Evolutionary conservation across 2,888 invertebrate genomes (phyloP).

Genomic region (Drosophila limbata): DNA sequence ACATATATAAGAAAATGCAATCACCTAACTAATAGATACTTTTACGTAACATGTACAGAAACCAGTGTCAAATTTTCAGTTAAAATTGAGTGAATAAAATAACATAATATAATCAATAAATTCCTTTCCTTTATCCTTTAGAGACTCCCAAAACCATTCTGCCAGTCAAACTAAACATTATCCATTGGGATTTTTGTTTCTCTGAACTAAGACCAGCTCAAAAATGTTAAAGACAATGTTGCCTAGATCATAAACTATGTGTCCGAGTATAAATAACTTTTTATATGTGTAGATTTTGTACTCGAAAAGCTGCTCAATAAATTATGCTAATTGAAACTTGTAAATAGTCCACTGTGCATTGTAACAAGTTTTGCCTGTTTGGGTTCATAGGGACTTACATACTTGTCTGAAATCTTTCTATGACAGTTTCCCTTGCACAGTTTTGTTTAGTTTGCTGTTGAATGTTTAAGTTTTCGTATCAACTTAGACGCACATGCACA

Average conservation of each 20-base stretch:
- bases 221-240: constrained; percentile 1
- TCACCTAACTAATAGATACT: not conserved
- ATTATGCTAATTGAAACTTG: constrained; percentile 12
- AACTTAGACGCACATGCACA: constrained; percentile 69
- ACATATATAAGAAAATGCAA: not conserved
- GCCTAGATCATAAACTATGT: not conserved
- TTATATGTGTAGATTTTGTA: constrained; percentile 1
- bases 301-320: not conserved
- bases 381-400: constrained; percentile 65
- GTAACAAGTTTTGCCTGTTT: constrained; percentile 59
- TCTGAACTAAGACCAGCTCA: not conserved
- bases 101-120: not conserved
- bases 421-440: constrained; percentile 74
- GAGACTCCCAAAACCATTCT: not conserved
- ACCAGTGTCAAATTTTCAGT: too few species aligned
- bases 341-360: constrained; percentile 49
- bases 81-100: not conserved
- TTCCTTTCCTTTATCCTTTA: not conserved
- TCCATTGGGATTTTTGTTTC: not conserved
- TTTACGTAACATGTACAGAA: too few species aligned
- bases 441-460: constrained; percentile 77
- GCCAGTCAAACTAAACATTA: not conserved
- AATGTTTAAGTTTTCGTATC: constrained; percentile 77
- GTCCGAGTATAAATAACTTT: not conserved
- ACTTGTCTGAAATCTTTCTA: constrained; percentile 73